Conservation (phyloP, 1,140 invertebrate genomes). For the Grapholita molesta region DNA sequence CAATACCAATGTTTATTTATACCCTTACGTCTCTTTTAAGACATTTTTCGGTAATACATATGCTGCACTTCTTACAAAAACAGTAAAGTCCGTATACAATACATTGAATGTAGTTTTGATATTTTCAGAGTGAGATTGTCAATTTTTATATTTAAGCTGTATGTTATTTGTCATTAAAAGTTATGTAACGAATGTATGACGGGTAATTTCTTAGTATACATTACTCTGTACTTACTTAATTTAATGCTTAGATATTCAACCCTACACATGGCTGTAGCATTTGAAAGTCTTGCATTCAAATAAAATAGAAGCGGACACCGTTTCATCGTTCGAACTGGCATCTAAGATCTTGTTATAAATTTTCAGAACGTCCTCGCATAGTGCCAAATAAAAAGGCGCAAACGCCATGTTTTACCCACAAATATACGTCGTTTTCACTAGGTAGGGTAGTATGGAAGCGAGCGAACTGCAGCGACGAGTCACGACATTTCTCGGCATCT, state of each 20-base stretch:
- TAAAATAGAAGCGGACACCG: background rate
- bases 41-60: too few species aligned
- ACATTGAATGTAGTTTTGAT: too few species aligned
- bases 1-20: too few species aligned
- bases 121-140: too few species aligned
- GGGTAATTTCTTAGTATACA: too few species aligned
- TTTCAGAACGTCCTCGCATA: background rate
- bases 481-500: conserved; percentile 15
- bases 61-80: too few species aligned
- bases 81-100: too few species aligned
- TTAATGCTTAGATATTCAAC: background rate
- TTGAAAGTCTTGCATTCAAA: background rate
- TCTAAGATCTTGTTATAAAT: background rate
- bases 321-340: background rate
- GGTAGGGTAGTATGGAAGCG: background rate
- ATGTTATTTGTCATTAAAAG: too few species aligned
- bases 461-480: conserved; percentile 2
- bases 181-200: too few species aligned
- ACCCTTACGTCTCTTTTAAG: too few species aligned
- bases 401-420: background rate
- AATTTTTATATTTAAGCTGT: too few species aligned
- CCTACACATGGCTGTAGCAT: background rate
- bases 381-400: background rate
- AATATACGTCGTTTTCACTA: background rate
- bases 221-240: background rate